Percentiles rank a stretch among this genome's conserved stretches.
phyloP scores from a whole-genome alignment of 2,797 vertebrate species.

The Acipenser oxyrinchus region DNA sequence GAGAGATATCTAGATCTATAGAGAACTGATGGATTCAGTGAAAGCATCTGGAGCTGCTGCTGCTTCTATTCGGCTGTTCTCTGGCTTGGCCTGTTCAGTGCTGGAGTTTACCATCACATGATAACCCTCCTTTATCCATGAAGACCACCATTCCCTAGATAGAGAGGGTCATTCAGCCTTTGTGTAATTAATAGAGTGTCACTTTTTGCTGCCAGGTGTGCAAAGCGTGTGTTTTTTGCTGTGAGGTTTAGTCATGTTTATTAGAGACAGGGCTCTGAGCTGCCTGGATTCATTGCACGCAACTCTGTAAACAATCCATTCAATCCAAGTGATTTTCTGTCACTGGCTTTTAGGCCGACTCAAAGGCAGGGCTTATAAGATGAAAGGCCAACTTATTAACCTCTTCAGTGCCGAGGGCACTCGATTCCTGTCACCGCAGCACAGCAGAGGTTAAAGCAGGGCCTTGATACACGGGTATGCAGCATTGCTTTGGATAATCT shows the following conservation, averaged over 20 bases:
- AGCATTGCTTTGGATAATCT: conserved; percentile 32
- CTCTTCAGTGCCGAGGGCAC: conserved; percentile 33
- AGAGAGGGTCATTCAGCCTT: background rate
- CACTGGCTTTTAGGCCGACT: conserved; percentile 33
- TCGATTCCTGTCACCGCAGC: conserved; percentile 33
- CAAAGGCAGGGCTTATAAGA: conserved; percentile 29
- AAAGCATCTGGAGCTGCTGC: too few species aligned
- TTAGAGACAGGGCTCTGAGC: conserved; percentile 17
- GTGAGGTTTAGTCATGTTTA: too few species aligned
- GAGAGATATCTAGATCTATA: too few species aligned
- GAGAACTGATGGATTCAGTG: too few species aligned
- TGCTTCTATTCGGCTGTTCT: too few species aligned
- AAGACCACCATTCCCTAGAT: too few species aligned
- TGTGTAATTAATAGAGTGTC: conserved; percentile 7
- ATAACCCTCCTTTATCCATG: too few species aligned
- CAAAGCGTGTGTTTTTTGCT: background rate
- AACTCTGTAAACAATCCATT: conserved; percentile 29
- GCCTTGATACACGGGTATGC: conserved; percentile 35
- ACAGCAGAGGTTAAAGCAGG: conserved; percentile 33
- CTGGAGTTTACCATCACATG: too few species aligned
- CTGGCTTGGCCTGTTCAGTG: too few species aligned
- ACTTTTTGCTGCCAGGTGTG: conserved; percentile 9
- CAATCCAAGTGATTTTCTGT: conserved; percentile 45
- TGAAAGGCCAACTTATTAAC: conserved; percentile 42
- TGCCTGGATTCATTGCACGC: conserved; percentile 35